Evolutionary conservation across 2,797 vertebrate species (phyloP).

Genomic region (Gambelia wislizenii): DNA sequence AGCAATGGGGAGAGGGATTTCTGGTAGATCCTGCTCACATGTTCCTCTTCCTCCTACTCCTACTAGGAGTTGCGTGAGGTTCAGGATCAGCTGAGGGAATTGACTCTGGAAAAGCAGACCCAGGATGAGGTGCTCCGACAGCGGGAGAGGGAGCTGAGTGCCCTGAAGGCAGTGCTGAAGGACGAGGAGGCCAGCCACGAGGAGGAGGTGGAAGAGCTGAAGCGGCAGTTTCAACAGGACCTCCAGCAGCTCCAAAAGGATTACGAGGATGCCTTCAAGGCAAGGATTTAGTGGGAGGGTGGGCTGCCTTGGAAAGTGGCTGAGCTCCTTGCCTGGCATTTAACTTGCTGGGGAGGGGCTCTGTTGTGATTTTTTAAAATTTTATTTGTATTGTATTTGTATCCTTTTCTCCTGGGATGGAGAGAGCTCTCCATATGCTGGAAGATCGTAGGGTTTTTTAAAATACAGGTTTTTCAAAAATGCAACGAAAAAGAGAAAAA

Average conservation of each 20-base stretch:
- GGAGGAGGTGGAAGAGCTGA: slow-evolving; percentile 84
- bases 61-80: slow-evolving; percentile 83
- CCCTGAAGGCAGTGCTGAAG: slow-evolving; percentile 79
- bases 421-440: too few relatives aligned
- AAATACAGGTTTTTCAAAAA: too few relatives aligned
- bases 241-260: slow-evolving; percentile 82
- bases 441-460: too few relatives aligned
- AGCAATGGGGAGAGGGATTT: not conserved
- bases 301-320: not conserved
- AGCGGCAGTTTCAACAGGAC: slow-evolving; percentile 81
- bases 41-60: fast-evolving
- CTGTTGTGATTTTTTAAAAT: too few relatives aligned
- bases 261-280: slow-evolving; percentile 86
- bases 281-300: slow-evolving; percentile 51
- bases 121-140: slow-evolving; percentile 78
- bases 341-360: not conserved
- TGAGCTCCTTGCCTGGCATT: not conserved
- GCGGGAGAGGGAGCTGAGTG: slow-evolving; percentile 85
- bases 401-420: too few relatives aligned
- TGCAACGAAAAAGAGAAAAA: too few relatives aligned
- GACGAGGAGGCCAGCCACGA: slow-evolving; percentile 81
- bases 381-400: too few relatives aligned
- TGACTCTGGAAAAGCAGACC: slow-evolving; percentile 78
- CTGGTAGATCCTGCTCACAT: not conserved
- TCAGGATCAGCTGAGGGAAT: slow-evolving; percentile 79